Percentiles rank a stretch among this genome's conserved stretches.
These are phyloP conservation scores for Oxyruncus cristatus DNA, from an alignment of 2,113 vertebrate genomes.

Conservation along the genomic window DNA sequence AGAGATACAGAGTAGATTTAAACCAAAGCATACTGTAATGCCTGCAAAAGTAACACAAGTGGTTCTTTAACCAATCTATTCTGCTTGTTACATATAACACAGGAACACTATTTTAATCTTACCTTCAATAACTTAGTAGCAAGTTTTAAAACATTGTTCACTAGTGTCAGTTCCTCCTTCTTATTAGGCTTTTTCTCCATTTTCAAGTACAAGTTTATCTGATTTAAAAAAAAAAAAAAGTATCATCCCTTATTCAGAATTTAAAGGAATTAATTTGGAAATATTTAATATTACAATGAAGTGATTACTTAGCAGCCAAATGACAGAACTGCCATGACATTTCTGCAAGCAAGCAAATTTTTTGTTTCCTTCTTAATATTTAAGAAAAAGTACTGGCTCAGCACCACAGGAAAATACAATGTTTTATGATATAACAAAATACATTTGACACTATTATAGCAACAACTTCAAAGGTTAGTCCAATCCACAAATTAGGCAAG, in stretches of 20 bases:
- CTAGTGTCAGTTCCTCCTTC: constrained; percentile 96
- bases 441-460: neutral
- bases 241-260: neutral
- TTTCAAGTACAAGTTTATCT: constrained; percentile 99
- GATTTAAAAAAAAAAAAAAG: constrained; percentile 19
- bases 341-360: neutral
- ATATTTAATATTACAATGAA: neutral
- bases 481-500: neutral
- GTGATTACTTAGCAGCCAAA: neutral
- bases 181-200: constrained; percentile 99
- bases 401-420: neutral
- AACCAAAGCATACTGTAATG: neutral
- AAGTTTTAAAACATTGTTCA: constrained; percentile 98
- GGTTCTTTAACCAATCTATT: neutral
- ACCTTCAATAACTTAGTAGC: constrained; percentile 98
- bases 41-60: neutral
- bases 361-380: neutral
- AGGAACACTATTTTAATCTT: neutral
- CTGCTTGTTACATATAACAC: neutral
- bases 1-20: neutral
- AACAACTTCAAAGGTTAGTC: neutral
- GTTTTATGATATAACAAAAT: neutral
- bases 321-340: neutral
- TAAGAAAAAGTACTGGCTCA: neutral
- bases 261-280: neutral